These are phyloP conservation scores for mouse (Mus musculus) DNA, from an alignment of 2,113 vertebrate genomes.

Conservation along the genomic window DNA sequence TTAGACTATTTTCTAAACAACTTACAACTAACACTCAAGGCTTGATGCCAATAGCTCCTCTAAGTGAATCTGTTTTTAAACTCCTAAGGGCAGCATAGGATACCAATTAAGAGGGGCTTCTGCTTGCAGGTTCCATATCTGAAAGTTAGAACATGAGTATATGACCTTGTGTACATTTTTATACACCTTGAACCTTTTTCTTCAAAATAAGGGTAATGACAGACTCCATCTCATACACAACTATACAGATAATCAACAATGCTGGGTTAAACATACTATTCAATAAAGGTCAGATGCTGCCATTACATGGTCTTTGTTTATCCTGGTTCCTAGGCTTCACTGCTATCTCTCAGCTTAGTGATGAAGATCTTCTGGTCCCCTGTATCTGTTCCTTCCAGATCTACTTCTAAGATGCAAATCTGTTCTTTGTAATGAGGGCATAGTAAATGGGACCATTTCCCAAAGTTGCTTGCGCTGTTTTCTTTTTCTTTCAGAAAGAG, in stretches of 20 bases:
- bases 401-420: neutral
- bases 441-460: neutral
- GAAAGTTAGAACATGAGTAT: constrained; percentile 16
- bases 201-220: constrained; percentile 34
- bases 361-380: neutral
- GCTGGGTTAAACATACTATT: neutral
- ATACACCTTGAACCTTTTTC: neutral
- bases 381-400: neutral
- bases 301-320: neutral
- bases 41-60: neutral
- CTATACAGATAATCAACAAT: neutral
- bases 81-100: neutral
- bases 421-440: neutral
- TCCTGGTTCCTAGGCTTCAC: neutral
- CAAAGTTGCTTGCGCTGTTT: constrained; percentile 16
- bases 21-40: neutral
- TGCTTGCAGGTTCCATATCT: neutral
- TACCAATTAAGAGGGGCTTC: neutral
- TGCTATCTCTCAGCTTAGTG: neutral
- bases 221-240: neutral
- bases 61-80: constrained; percentile 25
- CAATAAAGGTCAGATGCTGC: constrained; percentile 1
- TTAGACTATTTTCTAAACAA: constrained; percentile 17
- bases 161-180: constrained; percentile 2
- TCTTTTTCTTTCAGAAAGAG: constrained; percentile 19